phyloP scores from a whole-genome alignment of 2,888 invertebrate species.

The Lasioglossum morio region DNA sequence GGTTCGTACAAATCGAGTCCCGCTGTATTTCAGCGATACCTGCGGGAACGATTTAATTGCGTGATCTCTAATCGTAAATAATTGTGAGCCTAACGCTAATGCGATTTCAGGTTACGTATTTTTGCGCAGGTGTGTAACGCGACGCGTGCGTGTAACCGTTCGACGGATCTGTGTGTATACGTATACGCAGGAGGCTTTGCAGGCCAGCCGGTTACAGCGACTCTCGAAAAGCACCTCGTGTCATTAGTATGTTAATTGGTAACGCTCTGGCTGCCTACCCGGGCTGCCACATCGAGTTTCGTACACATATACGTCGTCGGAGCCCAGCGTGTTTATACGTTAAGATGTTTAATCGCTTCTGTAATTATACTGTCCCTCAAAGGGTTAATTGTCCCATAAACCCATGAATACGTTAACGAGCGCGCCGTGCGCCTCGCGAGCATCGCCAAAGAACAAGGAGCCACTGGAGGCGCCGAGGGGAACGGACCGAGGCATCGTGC shows the following conservation, averaged over 20 bases:
- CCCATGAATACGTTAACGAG: slow-evolving; percentile 84
- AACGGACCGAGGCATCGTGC: slow-evolving; percentile 29
- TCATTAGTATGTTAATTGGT: slow-evolving; percentile 84
- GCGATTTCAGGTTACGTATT: not conserved
- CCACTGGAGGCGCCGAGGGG: slow-evolving; percentile 32
- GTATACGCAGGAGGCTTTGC: slow-evolving; percentile 44
- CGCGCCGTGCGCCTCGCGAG: slow-evolving; percentile 70
- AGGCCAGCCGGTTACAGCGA: slow-evolving; percentile 68
- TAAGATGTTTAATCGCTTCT: slow-evolving; percentile 85
- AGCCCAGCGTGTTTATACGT: slow-evolving; percentile 81
- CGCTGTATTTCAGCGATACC: slow-evolving; percentile 53
- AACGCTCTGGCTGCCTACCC: slow-evolving; percentile 71
- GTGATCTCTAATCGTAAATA: slow-evolving; percentile 59
- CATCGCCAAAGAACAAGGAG: slow-evolving; percentile 69
- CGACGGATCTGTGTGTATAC: slow-evolving; percentile 2
- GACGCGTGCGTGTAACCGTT: not conserved
- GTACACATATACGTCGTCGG: slow-evolving; percentile 66
- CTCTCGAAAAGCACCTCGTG: slow-evolving; percentile 77
- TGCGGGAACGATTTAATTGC: slow-evolving; percentile 52
- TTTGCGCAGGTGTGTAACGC: slow-evolving; percentile 1
- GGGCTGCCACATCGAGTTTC: slow-evolving; percentile 79
- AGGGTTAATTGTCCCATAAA: slow-evolving; percentile 84
- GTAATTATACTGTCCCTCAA: slow-evolving; percentile 85
- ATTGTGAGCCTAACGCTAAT: slow-evolving; percentile 42
- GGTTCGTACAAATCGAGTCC: not conserved